These are phyloP conservation scores for Brachionus calyciflorus DNA, from an alignment of 1,140 invertebrate genomes.

Conservation along the genomic window DNA sequence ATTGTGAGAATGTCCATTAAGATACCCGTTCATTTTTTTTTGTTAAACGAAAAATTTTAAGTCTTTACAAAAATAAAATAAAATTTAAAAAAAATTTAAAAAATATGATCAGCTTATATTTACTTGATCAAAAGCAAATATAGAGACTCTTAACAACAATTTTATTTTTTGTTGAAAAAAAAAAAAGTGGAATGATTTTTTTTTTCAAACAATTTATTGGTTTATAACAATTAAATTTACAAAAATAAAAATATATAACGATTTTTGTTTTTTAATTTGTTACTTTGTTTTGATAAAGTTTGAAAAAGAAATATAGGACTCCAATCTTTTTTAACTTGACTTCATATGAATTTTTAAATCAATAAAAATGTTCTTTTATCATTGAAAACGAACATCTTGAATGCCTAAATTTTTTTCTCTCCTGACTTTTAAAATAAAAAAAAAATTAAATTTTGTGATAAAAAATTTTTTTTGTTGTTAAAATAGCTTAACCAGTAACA, in stretches of 20 bases:
- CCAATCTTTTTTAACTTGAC: too few species aligned
- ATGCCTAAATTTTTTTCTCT: too few species aligned
- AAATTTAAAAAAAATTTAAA: too few species aligned
- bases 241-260: not conserved
- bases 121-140: conserved; percentile 32
- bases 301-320: too few species aligned
- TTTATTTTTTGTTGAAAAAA: not conserved
- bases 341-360: too few species aligned
- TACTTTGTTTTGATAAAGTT: not conserved
- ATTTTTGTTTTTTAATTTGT: not conserved
- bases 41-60: not conserved
- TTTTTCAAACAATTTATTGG: conserved; percentile 16
- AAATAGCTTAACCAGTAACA: too few species aligned
- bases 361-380: too few species aligned
- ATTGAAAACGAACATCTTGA: too few species aligned
- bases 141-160: not conserved
- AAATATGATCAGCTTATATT: not conserved
- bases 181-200: conserved; percentile 40
- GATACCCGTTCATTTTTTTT: not conserved
- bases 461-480: too few species aligned
- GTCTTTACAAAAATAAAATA: not conserved
- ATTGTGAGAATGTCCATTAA: not conserved
- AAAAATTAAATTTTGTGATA: too few species aligned
- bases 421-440: too few species aligned
- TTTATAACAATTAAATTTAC: not conserved